phyloP scores from a whole-genome alignment of 2,888 invertebrate species.

The Apotomis turbidana region DNA sequence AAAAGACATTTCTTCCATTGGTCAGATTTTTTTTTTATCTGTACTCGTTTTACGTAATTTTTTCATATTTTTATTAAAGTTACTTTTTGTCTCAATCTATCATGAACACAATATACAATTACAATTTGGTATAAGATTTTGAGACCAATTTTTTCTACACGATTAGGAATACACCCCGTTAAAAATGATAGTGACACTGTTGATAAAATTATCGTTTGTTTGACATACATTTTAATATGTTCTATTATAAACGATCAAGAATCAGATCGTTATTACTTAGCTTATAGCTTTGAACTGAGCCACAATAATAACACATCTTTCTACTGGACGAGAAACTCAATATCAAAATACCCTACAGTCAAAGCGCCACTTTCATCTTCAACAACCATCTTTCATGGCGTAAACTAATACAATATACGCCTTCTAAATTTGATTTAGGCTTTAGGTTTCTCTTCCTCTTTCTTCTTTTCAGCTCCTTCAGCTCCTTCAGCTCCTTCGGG shows the following conservation, averaged over 20 bases:
- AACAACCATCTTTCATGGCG: not conserved
- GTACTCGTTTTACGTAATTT: not conserved
- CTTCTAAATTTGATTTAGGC: constrained; percentile 58
- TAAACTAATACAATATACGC: not conserved
- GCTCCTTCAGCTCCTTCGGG: constrained; percentile 64
- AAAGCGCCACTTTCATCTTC: not conserved
- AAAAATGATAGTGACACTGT: constrained; percentile 20
- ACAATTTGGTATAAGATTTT: constrained; percentile 41
- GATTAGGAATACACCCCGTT: constrained; percentile 15
- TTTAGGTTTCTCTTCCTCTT: constrained; percentile 69
- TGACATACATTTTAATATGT: no score
- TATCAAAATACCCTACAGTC: not conserved
- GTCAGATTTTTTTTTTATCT: no score
- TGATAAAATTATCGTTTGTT: not conserved
- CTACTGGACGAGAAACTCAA: no score
- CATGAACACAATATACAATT: constrained; percentile 20
- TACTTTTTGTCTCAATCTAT: not conserved
- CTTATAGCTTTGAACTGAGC: no score
- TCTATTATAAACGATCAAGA: no score
- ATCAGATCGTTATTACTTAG: no score
- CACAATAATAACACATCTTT: no score
- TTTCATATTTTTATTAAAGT: not conserved
- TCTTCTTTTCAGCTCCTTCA: constrained; percentile 51
- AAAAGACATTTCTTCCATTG: no score
- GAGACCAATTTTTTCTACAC: constrained; percentile 39